Conservation (phyloP, 2,797 vertebrate genomes). For the Poeciliopsis paucimaculata region DNA sequence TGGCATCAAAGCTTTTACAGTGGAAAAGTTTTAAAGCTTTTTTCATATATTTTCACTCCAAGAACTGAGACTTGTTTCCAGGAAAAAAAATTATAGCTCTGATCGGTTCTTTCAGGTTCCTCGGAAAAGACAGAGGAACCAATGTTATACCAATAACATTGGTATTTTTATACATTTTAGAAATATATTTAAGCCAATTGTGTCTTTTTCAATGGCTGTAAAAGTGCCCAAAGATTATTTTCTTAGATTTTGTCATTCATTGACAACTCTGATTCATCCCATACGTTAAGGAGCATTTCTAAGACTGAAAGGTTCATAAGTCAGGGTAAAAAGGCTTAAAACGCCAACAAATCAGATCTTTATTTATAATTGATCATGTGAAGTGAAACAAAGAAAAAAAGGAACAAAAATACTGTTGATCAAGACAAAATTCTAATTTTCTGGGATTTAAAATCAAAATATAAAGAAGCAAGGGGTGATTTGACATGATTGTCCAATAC, state of each 20-base stretch:
- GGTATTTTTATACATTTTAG: not conserved
- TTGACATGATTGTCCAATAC: not conserved
- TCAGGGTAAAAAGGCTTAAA: not conserved
- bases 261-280: not conserved
- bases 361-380: not conserved
- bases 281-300: not conserved
- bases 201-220: not conserved
- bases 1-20: not conserved
- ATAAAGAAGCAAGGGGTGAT: not conserved
- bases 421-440: not conserved
- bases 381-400: not conserved
- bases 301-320: not conserved
- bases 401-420: not conserved
- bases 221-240: not conserved
- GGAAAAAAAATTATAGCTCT: not conserved
- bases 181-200: not conserved
- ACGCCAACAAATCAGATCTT: not conserved
- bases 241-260: not conserved
- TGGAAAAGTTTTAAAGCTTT: not conserved
- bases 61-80: not conserved
- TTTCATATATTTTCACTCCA: not conserved
- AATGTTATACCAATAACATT: not conserved
- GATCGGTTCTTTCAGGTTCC: not conserved
- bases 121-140: too few relatives aligned
- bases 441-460: not conserved